A percentile compares a stretch with the other conserved stretches of the same genome.
phyloP scores from a whole-genome alignment of 2,797 vertebrate species.

The Eulemur mongoz region DNA sequence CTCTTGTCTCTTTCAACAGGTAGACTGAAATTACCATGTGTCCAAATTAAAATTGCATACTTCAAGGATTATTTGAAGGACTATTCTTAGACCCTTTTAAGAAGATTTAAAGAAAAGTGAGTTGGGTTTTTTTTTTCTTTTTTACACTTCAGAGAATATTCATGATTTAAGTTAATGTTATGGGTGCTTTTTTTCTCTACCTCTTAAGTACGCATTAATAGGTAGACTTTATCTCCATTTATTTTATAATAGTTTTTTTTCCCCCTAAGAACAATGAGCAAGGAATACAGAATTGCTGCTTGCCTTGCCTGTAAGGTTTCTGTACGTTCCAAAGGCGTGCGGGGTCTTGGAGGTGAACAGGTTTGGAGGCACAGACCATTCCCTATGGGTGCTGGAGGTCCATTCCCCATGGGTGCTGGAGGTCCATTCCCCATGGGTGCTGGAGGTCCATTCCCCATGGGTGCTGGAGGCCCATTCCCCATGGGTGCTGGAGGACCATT shows the following conservation, averaged over 20 bases:
- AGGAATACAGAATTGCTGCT: neutral
- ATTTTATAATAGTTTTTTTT: slow-evolving; percentile 51
- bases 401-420: no score
- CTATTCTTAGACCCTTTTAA: slow-evolving; percentile 86
- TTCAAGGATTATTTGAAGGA: slow-evolving; percentile 86
- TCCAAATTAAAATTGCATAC: slow-evolving; percentile 79
- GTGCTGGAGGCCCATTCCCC: no score
- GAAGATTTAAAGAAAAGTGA: slow-evolving; percentile 83
- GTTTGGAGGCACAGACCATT: neutral
- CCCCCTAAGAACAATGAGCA: slow-evolving; percentile 45
- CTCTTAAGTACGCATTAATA: slow-evolving; percentile 63
- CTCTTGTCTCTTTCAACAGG: slow-evolving; percentile 83
- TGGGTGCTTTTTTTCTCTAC: slow-evolving; percentile 46
- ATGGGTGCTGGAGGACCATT: no score
- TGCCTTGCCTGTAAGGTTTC: neutral
- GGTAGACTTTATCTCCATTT: slow-evolving; percentile 64
- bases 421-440: no score
- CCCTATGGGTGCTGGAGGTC: no score
- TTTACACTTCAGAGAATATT: slow-evolving; percentile 68
- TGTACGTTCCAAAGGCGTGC: neutral
- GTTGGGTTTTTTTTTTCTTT: slow-evolving; percentile 45
- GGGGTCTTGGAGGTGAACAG: neutral
- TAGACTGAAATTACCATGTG: slow-evolving; percentile 84
- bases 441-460: no score
- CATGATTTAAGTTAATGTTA: slow-evolving; percentile 71